These are phyloP conservation scores for Percopsis transmontana DNA, from an alignment of 2,113 vertebrate species.

Conservation along the genomic window DNA sequence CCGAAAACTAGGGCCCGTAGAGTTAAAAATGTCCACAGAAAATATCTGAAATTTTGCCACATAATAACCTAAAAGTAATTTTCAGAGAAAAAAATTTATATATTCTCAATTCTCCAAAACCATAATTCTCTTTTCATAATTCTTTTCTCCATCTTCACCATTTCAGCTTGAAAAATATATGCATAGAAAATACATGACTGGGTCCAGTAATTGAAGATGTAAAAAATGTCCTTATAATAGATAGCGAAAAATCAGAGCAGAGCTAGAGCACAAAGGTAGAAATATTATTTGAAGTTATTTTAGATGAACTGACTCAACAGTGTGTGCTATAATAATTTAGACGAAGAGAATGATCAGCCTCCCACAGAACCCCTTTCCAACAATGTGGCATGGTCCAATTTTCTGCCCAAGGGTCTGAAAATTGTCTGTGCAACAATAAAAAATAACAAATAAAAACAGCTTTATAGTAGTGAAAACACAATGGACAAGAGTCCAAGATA, in stretches of 20 bases:
- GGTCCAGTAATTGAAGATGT: too few species aligned
- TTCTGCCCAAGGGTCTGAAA: slow-evolving; percentile 48
- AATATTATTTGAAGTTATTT: too few species aligned
- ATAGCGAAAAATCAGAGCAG: too few species aligned
- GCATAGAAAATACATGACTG: too few species aligned
- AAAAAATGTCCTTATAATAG: too few species aligned
- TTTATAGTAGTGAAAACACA: too few species aligned
- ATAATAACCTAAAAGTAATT: background rate
- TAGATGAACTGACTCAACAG: background rate
- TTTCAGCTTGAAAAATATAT: too few species aligned
- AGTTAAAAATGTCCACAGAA: slow-evolving; percentile 9
- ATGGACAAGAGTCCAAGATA: background rate
- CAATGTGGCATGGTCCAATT: slow-evolving; percentile 47
- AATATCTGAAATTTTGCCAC: too few species aligned
- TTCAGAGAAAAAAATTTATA: slow-evolving; percentile 20
- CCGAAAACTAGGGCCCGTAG: too few species aligned
- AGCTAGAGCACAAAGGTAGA: too few species aligned
- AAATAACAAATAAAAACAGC: background rate
- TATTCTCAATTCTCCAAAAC: slow-evolving; percentile 13
- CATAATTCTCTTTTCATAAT: slow-evolving; percentile 1
- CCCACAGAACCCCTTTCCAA: slow-evolving; percentile 31
- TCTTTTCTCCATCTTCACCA: background rate
- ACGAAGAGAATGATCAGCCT: background rate
- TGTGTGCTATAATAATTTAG: background rate
- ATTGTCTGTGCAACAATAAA: slow-evolving; percentile 18